Percentiles rank a stretch among this genome's conserved stretches.
phyloP scores from a whole-genome alignment of 2,797 vertebrate species.

The Bothrops alternatus region DNA sequence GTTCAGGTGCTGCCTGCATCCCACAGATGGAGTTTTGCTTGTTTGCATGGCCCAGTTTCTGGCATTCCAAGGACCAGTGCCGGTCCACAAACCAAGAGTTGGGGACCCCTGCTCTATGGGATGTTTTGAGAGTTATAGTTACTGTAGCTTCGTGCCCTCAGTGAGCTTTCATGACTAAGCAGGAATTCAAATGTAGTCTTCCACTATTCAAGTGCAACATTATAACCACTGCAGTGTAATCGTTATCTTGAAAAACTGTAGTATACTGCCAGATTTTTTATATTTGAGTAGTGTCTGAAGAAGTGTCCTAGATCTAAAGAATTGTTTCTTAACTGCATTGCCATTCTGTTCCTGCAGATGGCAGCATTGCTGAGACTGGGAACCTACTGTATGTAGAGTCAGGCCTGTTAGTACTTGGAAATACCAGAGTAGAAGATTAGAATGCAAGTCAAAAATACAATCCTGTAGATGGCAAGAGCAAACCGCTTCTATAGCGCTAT shows the following conservation, averaged over 20 bases:
- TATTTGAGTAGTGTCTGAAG: not conserved
- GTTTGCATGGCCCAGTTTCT: too few species aligned
- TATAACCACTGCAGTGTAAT: not conserved
- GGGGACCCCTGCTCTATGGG: too few species aligned
- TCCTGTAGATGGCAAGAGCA: not conserved
- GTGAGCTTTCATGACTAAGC: not conserved
- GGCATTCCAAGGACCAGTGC: too few species aligned
- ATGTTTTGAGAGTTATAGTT: not conserved
- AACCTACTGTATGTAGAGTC: not conserved
- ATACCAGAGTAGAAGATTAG: not conserved
- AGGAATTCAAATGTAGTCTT: not conserved
- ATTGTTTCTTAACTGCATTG: not conserved
- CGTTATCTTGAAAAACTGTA: not conserved
- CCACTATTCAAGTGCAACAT: not conserved
- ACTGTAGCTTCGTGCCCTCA: not conserved
- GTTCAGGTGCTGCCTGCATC: too few species aligned
- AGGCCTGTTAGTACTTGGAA: not conserved
- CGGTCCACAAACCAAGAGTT: too few species aligned
- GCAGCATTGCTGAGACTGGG: not conserved
- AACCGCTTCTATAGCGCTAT: not conserved
- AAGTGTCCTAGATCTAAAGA: not conserved
- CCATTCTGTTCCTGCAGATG: not conserved
- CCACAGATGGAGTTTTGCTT: too few species aligned
- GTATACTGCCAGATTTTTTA: not conserved
- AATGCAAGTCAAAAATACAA: not conserved